phyloP scores from a whole-genome alignment of 2,797 vertebrate species.

The Enteromius viviparus region DNA sequence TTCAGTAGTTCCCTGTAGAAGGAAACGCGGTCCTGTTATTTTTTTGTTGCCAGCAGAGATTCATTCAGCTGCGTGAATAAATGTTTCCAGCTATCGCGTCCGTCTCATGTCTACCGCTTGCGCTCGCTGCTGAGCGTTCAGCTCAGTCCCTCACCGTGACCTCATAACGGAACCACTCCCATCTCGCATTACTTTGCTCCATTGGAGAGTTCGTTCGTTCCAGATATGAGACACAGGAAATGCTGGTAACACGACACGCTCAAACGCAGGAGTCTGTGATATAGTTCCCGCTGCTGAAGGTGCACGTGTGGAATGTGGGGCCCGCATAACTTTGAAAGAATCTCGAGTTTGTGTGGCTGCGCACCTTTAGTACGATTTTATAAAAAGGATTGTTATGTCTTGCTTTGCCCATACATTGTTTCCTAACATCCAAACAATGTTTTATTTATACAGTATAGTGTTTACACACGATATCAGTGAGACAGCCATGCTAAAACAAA shows the following conservation, averaged over 20 bases:
- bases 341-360: constrained; percentile 5
- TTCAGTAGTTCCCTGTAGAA: constrained; percentile 36
- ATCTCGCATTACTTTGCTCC: constrained; percentile 65
- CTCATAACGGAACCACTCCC: constrained; percentile 73
- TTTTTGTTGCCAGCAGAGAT: constrained; percentile 33
- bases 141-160: constrained; percentile 68
- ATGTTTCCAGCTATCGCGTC: constrained; percentile 58
- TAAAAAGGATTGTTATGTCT: constrained; percentile 17
- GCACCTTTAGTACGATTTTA: neutral
- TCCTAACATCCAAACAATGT: constrained; percentile 1
- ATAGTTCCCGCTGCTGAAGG: constrained; percentile 50
- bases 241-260: constrained; percentile 56
- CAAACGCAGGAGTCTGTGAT: constrained; percentile 36
- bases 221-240: constrained; percentile 69
- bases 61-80: constrained; percentile 57
- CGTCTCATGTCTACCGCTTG: constrained; percentile 60
- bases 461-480: neutral
- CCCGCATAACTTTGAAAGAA: constrained; percentile 38
- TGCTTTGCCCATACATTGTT: neutral
- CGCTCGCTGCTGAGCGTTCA: constrained; percentile 52
- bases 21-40: constrained; percentile 29
- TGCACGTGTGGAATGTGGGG: constrained; percentile 61
- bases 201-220: constrained; percentile 62
- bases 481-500: neutral
- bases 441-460: neutral